Percentiles rank a stretch among this genome's conserved stretches.
These are phyloP conservation scores for Ctena decussata DNA, from an alignment of 2,888 invertebrate species.

Conservation along the genomic window DNA sequence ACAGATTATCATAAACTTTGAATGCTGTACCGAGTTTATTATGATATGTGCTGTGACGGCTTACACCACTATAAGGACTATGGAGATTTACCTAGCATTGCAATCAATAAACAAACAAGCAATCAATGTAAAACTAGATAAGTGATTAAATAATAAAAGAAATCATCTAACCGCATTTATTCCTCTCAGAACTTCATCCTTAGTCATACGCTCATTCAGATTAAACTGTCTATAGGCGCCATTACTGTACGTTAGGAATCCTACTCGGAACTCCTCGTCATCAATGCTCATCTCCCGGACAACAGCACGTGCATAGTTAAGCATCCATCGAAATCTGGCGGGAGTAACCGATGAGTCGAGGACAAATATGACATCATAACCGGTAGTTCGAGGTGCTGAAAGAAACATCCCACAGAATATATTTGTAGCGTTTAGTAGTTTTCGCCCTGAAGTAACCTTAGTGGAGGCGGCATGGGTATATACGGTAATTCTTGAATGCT, in stretches of 20 bases:
- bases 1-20: too few relatives aligned
- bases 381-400: conserved; percentile 38
- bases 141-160: too few relatives aligned
- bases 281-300: conserved; percentile 73
- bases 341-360: conserved; percentile 71
- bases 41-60: too few relatives aligned
- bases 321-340: conserved; percentile 72
- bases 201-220: conserved; percentile 65
- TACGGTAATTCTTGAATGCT: too few relatives aligned
- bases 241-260: conserved; percentile 75
- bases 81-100: too few relatives aligned
- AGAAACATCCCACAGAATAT: background rate
- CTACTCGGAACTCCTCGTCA: conserved; percentile 75
- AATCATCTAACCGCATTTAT: background rate
- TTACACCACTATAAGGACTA: too few relatives aligned
- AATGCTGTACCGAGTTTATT: too few relatives aligned
- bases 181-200: conserved; percentile 36
- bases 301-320: conserved; percentile 62
- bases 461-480: too few relatives aligned
- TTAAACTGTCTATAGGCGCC: conserved; percentile 74
- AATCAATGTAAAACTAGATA: too few relatives aligned
- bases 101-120: too few relatives aligned
- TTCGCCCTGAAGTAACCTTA: too few relatives aligned
- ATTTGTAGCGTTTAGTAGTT: too few relatives aligned
- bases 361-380: conserved; percentile 71